Percentiles rank a stretch among this genome's conserved stretches.
Evolutionary conservation across 2,113 vertebrate genomes (phyloP).

Genomic region (Aptenodytes forsteri): DNA sequence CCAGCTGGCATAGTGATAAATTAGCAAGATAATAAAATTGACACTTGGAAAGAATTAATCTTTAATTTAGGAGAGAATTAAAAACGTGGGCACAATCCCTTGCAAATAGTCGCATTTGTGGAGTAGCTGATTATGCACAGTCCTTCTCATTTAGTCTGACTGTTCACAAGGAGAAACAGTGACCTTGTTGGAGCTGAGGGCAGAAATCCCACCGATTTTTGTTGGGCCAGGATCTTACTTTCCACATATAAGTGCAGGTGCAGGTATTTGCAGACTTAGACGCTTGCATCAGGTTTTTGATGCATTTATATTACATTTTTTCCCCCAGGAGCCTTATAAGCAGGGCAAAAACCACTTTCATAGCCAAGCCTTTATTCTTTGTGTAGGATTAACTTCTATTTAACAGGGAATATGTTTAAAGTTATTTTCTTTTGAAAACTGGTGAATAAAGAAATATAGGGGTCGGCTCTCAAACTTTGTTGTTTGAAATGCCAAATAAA

Average conservation of each 20-base stretch:
- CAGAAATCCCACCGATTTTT: neutral
- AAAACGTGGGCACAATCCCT: neutral
- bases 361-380: constrained; percentile 1
- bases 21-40: constrained; percentile 19
- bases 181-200: neutral
- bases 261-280: neutral
- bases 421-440: neutral
- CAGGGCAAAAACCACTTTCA: neutral
- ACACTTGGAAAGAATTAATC: constrained; percentile 26
- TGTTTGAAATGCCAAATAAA: neutral
- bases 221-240: neutral
- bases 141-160: neutral
- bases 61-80: constrained; percentile 25
- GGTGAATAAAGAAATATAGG: neutral
- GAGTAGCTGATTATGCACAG: neutral
- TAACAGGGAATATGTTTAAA: neutral
- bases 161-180: neutral
- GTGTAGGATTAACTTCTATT: neutral
- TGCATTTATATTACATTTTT: neutral
- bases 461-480: neutral
- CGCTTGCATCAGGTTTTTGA: neutral
- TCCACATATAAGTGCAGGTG: neutral
- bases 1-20: neutral
- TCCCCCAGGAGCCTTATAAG: neutral
- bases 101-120: neutral